Evolutionary conservation across 2,113 vertebrate species (phyloP), one percentile per base, ranked within the genome.

Genomic region (Microtus pennsylvanicus): DNA sequence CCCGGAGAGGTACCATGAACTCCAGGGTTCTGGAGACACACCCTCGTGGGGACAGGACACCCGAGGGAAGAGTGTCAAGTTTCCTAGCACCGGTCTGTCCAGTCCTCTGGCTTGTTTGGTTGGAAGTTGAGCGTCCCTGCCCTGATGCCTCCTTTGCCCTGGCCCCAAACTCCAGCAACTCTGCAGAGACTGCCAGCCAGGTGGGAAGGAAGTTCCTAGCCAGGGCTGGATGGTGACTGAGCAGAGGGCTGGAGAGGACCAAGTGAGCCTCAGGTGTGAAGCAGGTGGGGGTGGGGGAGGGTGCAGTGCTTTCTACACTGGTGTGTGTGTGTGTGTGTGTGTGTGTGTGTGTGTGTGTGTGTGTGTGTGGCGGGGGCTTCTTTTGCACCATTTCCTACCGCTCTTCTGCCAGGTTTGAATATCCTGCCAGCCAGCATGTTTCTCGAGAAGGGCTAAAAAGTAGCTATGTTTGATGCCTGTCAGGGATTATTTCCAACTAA

Each of bases 401-500:
- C 45, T 58, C 22, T 52, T 45, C 47, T 24, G 74, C 80, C 50
- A 30, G 0, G 4, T 80, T 7, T 63, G 95, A 88, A 47, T 80
- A 63, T 50, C 74, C 93, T 87, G 63, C 70, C 92, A 38, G 0
- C 11, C 91, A 6, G 82, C 94, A 1, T 35, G 70, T 38, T 94
- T 58, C 67, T 91, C 42, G 55, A 47, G 30, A 67, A 42, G 94
- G 83, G 67, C 90, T 90, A 3, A 35, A 76, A 76, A 70, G 65
- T 87, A 94, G 30, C 55, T 74, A 0, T 12, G 91, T 63, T 42
- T 74, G 96, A 87, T 63, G 70, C 28, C 95, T 88, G 87, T 96
- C 90, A 50, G 91, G 89, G 97, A 93, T 97, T 92, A n/a, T 70
- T 95, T 86, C 85, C 90, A 87, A 96, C 93, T 88, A 95, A 96